A percentile compares a stretch with the other conserved stretches of the same genome.
Evolutionary conservation across 2,797 vertebrate genomes (phyloP).

Genomic region (Pteropus rufus): DNA sequence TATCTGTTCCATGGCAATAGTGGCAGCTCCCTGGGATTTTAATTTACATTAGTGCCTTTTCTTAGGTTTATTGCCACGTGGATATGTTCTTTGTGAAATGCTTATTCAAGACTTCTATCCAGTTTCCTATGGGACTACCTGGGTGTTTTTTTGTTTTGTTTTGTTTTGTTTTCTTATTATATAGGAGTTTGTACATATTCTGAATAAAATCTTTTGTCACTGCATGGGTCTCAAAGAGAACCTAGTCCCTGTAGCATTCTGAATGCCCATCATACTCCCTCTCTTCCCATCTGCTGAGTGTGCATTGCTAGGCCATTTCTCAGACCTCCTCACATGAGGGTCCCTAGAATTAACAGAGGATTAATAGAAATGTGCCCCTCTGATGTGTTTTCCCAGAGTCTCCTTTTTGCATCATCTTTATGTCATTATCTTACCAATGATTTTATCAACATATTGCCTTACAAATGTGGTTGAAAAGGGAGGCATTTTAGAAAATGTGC

Average conservation of each 20-base stretch:
- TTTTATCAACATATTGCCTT: background rate
- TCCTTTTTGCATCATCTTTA: background rate
- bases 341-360: background rate
- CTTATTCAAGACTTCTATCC: background rate
- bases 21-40: background rate
- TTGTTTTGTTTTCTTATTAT: background rate
- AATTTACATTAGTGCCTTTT: background rate
- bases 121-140: background rate
- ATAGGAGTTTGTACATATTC: background rate
- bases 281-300: background rate
- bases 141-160: background rate
- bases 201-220: background rate
- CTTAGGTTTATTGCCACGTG: fast-evolving
- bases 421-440: background rate
- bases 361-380: background rate
- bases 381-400: background rate
- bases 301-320: background rate
- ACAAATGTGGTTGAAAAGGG: background rate
- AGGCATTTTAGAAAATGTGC: background rate
- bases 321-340: background rate
- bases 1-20: background rate
- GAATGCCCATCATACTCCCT: fast-evolving
- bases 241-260: background rate
- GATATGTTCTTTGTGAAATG: background rate
- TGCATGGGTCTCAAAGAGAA: background rate